Evolutionary conservation across 2,888 invertebrate genomes (phyloP).

Genomic region (Leptopilina drosophilae): DNA sequence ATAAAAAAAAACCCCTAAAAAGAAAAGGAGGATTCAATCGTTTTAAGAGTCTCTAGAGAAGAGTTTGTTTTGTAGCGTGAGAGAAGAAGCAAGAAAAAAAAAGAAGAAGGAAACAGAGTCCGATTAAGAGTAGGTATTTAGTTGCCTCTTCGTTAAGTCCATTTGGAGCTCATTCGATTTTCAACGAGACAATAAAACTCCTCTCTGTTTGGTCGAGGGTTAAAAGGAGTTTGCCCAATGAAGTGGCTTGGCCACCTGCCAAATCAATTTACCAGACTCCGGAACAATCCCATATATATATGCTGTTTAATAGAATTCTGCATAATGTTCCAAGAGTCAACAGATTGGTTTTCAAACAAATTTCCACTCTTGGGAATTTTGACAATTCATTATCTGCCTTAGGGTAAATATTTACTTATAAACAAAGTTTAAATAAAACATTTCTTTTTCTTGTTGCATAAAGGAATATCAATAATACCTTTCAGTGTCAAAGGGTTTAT

Average conservation of each 20-base stretch:
- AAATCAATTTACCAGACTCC: conserved; percentile 5
- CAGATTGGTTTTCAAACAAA: neutral
- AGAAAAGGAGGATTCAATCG: neutral
- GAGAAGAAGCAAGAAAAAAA: no score
- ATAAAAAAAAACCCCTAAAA: neutral
- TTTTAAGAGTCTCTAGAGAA: neutral
- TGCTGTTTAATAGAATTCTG: conserved; percentile 1
- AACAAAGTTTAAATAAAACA: no score
- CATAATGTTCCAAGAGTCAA: conserved; percentile 7
- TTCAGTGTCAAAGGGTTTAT: neutral
- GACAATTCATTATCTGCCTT: no score
- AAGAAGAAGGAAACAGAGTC: neutral
- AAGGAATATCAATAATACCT: no score
- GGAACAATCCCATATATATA: neutral
- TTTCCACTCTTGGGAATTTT: no score
- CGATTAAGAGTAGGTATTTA: conserved; percentile 10
- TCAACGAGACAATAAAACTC: conserved; percentile 17
- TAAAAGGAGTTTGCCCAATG: conserved; percentile 14
- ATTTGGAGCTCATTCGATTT: conserved; percentile 3
- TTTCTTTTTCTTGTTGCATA: no score
- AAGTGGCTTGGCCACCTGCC: conserved; percentile 26
- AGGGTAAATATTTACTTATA: no score
- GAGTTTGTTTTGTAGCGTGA: neutral
- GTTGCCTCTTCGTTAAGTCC: neutral
- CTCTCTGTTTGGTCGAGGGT: neutral